A percentile compares a stretch with the other conserved stretches of the same genome.
phyloP scores from a whole-genome alignment of 2,888 invertebrate genomes.

The Volucella bombylans region DNA sequence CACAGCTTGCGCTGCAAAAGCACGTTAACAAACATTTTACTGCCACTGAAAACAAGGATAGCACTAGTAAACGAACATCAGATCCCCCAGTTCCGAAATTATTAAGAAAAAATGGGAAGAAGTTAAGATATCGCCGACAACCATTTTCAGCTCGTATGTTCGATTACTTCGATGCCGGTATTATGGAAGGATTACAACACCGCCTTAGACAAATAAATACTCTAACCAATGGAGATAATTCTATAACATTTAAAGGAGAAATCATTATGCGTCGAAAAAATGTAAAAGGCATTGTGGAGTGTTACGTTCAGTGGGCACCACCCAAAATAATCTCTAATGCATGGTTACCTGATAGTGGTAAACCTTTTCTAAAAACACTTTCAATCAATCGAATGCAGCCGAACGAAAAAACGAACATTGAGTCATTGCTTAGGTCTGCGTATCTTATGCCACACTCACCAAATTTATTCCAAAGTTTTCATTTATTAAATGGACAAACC shows the following conservation, averaged over 20 bases:
- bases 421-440: constrained; percentile 80
- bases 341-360: constrained; percentile 91
- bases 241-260: constrained; percentile 88
- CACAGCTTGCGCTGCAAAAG: constrained; percentile 91
- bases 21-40: constrained; percentile 97
- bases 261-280: constrained; percentile 87
- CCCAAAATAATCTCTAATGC: constrained; percentile 92
- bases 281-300: constrained; percentile 86
- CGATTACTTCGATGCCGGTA: constrained; percentile 95
- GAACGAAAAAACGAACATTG: constrained; percentile 80
- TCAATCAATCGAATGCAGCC: constrained; percentile 80
- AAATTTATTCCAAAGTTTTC: constrained; percentile 77
- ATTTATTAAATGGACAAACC: constrained; percentile 66
- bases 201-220: constrained; percentile 87
- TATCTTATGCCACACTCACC: constrained; percentile 80
- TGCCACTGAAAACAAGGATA: constrained; percentile 84
- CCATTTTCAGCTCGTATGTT: constrained; percentile 94
- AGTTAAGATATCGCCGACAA: constrained; percentile 92
- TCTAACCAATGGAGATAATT: constrained; percentile 86
- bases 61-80: constrained; percentile 87
- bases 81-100: constrained; percentile 90
- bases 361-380: constrained; percentile 85
- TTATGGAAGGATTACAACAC: constrained; percentile 95
- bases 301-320: constrained; percentile 92
- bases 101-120: constrained; percentile 93